A percentile compares a stretch with the other conserved stretches of the same genome.
Conservation (phyloP, 2,888 invertebrate genomes). For the Eueremaeus valkanovi region DNA sequence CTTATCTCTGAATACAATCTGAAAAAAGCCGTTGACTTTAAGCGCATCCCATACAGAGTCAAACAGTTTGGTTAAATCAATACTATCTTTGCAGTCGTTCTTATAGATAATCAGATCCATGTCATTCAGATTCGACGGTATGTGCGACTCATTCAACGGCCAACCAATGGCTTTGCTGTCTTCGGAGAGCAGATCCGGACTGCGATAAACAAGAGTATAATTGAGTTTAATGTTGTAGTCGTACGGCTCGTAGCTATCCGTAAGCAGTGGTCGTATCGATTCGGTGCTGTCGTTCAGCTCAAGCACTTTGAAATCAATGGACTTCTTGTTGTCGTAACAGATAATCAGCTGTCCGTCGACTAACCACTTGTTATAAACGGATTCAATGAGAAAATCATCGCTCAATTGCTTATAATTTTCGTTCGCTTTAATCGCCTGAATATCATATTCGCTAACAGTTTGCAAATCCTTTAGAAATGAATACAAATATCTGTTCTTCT, state of each 20-base stretch:
- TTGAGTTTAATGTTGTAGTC: slow-evolving; percentile 20
- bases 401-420: neutral
- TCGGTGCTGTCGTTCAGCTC: slow-evolving; percentile 25
- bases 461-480: neutral
- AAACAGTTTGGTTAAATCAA: slow-evolving; percentile 42
- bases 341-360: neutral
- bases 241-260: neutral
- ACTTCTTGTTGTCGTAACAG: neutral
- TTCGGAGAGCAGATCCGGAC: neutral
- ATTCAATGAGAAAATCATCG: neutral
- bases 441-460: neutral
- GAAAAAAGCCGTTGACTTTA: slow-evolving; percentile 65
- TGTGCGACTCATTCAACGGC: slow-evolving; percentile 1
- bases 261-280: neutral
- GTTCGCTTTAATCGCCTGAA: neutral
- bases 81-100: neutral
- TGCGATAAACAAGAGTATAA: neutral
- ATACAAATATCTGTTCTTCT: neutral
- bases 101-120: slow-evolving; percentile 34
- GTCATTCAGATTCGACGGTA: slow-evolving; percentile 16
- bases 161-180: neutral
- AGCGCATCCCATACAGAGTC: slow-evolving; percentile 57
- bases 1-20: slow-evolving; percentile 52
- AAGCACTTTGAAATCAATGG: neutral
- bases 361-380: slow-evolving; percentile 3